Evolutionary conservation across 2,113 vertebrate genomes (phyloP), one percentile per base, ranked within the genome.

Genomic region (Circaetus gallicus): DNA sequence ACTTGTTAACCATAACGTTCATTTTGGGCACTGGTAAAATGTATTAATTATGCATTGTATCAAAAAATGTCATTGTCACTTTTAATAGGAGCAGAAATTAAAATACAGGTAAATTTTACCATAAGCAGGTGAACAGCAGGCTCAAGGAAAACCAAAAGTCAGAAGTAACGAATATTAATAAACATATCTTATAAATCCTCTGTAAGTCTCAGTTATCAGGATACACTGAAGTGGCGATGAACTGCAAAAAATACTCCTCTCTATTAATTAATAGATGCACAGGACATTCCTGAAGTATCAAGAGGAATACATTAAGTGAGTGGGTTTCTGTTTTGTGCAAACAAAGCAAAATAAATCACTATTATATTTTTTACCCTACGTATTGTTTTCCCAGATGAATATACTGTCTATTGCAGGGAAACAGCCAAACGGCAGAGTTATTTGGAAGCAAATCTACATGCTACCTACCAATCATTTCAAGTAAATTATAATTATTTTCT

Each of bases 321-420:
- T 36, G 17, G 29, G 34, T 70, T 93, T 47, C 49, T 91, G 21
- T 53, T 95, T 80, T 80, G 28, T 59, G 19, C 67, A 95, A 94
- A 89, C 28, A 71, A 85, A 63, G 47, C 43, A 82, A 91, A 93
- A 86, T 45, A 77, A 89, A 87, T 81, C 2, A 2, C 55, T 73
- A 22, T 63, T 84, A 49, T 31, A 22, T 3, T 86, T 96, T 82
- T 76, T 45, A 76, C 29, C 31, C 42, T 61, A 36, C 0, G 0
- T 78, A 82, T 56, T 93, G 24, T 93, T 91, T 89, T 89, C 82
- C 40, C 85, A 89, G 36, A 87, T 38, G 85, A 89, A 95, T 85
- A 77, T 36, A 67, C 16, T 77, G 50, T 40, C 62, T 90, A 13
- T 55, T 78, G 59, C 53, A 83, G 32, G 45, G 65, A 88, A 96